These are phyloP conservation scores for Colius striatus DNA, from an alignment of 2,113 vertebrate genomes.

Conservation along the genomic window DNA sequence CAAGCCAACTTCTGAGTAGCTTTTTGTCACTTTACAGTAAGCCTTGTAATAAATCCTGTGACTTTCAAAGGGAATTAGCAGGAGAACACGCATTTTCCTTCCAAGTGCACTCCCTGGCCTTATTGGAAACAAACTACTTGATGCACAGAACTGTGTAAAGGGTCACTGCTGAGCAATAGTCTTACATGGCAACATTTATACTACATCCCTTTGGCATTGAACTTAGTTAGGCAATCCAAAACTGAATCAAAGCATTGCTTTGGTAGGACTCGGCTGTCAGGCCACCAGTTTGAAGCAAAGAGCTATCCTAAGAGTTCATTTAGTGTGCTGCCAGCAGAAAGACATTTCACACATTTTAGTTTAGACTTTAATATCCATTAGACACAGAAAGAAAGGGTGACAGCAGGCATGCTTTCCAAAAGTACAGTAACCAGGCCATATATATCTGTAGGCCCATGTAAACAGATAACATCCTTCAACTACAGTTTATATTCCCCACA, in stretches of 20 bases:
- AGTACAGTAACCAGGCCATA: constrained; percentile 5
- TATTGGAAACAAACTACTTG: background rate
- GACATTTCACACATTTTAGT: background rate
- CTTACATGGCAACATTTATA: background rate
- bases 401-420: background rate
- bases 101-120: background rate
- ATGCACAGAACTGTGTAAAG: background rate
- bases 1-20: background rate
- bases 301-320: background rate
- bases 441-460: background rate
- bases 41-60: background rate
- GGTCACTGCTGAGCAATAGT: background rate
- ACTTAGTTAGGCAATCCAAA: background rate
- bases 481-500: background rate
- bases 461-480: constrained; percentile 35
- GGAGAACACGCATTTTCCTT: background rate
- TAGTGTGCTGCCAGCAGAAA: background rate
- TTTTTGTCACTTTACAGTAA: background rate
- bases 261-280: background rate
- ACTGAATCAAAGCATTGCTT: background rate
- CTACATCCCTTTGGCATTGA: background rate
- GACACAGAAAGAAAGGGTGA: background rate
- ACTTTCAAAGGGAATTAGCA: background rate
- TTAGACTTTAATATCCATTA: constrained; percentile 22
- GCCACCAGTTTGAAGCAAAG: background rate